phyloP scores from a whole-genome alignment of 1,140 invertebrate genomes.

The Zophobas morio region DNA sequence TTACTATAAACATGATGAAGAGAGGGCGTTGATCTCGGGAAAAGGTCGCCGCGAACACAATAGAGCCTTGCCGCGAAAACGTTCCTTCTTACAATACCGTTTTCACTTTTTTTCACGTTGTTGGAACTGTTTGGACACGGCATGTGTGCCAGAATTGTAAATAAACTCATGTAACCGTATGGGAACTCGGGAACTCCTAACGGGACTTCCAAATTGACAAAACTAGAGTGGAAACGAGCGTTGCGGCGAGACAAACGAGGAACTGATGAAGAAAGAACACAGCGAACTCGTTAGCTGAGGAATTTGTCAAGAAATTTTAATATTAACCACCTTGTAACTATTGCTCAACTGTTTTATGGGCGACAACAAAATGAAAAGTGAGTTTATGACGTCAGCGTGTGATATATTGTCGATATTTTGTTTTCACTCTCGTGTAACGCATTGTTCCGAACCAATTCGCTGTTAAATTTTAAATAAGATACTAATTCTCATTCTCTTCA shows the following conservation, averaged over 20 bases:
- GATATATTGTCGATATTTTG: constrained; percentile 31
- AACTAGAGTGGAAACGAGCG: constrained; percentile 5
- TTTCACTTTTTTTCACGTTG: constrained; percentile 34
- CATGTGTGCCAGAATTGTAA: constrained; percentile 16
- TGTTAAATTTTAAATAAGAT: constrained; percentile 1
- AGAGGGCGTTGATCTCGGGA: constrained; percentile 38
- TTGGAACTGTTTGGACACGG: constrained; percentile 9
- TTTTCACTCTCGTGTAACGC: constrained; percentile 15
- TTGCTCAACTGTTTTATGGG: constrained; percentile 19
- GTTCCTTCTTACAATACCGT: constrained; percentile 10
- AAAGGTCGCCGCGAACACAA: constrained; percentile 28
- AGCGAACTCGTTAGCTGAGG: too few relatives aligned
- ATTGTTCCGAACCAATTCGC: constrained; percentile 27
- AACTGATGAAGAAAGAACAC: too few relatives aligned
- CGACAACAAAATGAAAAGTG: constrained; percentile 38
- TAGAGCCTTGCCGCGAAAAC: constrained; percentile 26
- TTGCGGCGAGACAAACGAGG: neutral
- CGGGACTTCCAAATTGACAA: constrained; percentile 1
- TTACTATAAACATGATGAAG: constrained; percentile 5
- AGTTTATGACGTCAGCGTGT: constrained; percentile 22
- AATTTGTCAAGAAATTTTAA: too few relatives aligned
- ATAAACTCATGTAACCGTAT: neutral
- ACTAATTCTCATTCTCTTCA: constrained; percentile 24
- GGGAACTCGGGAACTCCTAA: neutral
- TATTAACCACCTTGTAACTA: neutral